Conservation (phyloP, 2,113 vertebrate genomes). For the Paramisgurnus dabryanus region DNA sequence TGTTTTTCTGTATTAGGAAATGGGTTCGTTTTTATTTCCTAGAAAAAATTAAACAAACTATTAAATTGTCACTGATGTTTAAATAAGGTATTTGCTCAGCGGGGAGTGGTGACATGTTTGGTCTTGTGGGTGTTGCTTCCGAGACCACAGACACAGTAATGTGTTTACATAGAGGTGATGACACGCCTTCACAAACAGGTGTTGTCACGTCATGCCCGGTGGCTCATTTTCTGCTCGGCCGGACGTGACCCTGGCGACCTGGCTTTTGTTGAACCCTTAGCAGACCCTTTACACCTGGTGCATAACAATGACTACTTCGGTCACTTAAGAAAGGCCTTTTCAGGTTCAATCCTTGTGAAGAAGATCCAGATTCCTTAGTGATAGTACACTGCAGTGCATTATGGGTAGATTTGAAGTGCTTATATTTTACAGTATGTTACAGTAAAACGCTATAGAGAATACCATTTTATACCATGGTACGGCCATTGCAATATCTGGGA, state of each 20-base stretch:
- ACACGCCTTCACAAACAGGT: conserved; percentile 39
- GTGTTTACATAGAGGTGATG: conserved; percentile 1
- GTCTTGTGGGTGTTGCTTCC: conserved; percentile 26
- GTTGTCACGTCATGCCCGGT: conserved; percentile 20
- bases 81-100: conserved; percentile 5
- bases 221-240: conserved; percentile 31
- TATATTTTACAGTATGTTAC: background rate
- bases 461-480: no score
- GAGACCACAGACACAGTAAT: conserved; percentile 24
- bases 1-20: no score
- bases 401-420: background rate
- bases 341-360: conserved; percentile 1
- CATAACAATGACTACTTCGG: conserved; percentile 11
- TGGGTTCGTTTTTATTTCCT: background rate
- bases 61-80: background rate
- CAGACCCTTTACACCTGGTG: background rate
- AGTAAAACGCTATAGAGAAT: background rate
- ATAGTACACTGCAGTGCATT: background rate
- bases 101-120: conserved; percentile 29
- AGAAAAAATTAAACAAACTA: background rate
- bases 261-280: background rate
- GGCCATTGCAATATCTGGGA: no score
- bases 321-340: conserved; percentile 16
- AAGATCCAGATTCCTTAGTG: background rate
- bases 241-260: conserved; percentile 26